A percentile compares a stretch with the other conserved stretches of the same genome.
phyloP scores from a whole-genome alignment of 1,140 invertebrate species.

The Scaptomyza hsui region DNA sequence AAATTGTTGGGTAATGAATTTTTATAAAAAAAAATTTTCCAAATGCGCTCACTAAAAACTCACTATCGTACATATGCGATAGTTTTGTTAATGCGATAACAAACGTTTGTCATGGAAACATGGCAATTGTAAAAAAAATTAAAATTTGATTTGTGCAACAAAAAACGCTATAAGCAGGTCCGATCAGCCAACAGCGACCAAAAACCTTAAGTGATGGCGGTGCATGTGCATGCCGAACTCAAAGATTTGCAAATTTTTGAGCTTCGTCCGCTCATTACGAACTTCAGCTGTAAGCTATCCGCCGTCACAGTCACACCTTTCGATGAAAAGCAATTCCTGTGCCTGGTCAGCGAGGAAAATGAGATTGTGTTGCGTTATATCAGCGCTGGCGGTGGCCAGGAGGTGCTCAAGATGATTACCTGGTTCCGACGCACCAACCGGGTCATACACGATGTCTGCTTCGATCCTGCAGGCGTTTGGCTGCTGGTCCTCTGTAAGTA shows the following conservation, averaged over 20 bases:
- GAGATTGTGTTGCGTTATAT: constrained; percentile 81
- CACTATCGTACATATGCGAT: constrained; percentile 21
- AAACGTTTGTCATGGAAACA: constrained; percentile 48
- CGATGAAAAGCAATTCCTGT: constrained; percentile 76
- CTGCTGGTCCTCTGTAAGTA: constrained; percentile 87
- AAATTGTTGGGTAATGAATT: neutral
- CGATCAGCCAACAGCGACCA: constrained; percentile 24
- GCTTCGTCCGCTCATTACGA: constrained; percentile 75
- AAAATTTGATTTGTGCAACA: constrained; percentile 51
- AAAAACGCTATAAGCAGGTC: constrained; percentile 35
- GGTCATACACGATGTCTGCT: constrained; percentile 87
- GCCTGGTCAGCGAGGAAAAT: constrained; percentile 80
- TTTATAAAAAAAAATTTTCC: neutral
- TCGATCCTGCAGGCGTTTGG: constrained; percentile 89
- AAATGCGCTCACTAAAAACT: neutral
- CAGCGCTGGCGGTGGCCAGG: constrained; percentile 73
- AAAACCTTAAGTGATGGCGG: constrained; percentile 55
- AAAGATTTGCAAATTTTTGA: constrained; percentile 75
- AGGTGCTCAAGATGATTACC: constrained; percentile 87
- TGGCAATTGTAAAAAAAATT: constrained; percentile 44
- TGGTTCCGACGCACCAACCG: constrained; percentile 87
- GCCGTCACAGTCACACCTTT: constrained; percentile 66
- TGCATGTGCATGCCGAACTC: constrained; percentile 62
- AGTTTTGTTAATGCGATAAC: constrained; percentile 26
- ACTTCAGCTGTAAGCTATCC: constrained; percentile 83